These are phyloP conservation scores for Cheilosia scutellata DNA, from an alignment of 2,888 invertebrate species.

Conservation along the genomic window DNA sequence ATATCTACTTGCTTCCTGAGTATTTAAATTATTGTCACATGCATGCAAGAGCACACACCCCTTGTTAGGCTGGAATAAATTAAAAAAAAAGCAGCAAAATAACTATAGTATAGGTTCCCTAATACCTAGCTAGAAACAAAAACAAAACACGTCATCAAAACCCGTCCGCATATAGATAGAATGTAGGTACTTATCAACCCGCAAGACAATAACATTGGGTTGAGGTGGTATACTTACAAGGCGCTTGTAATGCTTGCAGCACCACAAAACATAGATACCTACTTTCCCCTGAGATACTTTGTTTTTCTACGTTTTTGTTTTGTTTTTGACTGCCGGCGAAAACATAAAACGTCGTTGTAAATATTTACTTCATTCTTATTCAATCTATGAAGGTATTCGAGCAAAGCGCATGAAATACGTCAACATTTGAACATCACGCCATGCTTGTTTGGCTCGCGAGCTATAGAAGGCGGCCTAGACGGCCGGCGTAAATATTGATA, in stretches of 20 bases:
- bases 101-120: neutral
- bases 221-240: slow-evolving; percentile 35
- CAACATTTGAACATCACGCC: slow-evolving; percentile 50
- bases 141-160: slow-evolving; percentile 27
- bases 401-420: slow-evolving; percentile 42
- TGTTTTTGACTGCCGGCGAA: slow-evolving; percentile 48
- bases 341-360: slow-evolving; percentile 46
- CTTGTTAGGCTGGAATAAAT: slow-evolving; percentile 18
- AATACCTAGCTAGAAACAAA: neutral
- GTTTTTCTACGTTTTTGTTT: slow-evolving; percentile 1
- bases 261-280: slow-evolving; percentile 2
- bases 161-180: slow-evolving; percentile 10
- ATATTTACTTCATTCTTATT: slow-evolving; percentile 64
- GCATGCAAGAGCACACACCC: slow-evolving; percentile 53
- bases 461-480: neutral
- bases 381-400: slow-evolving; percentile 13
- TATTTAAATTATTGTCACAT: slow-evolving; percentile 64
- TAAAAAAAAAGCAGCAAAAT: slow-evolving; percentile 12
- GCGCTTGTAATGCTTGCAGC: slow-evolving; percentile 3
- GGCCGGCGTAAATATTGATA: slow-evolving; percentile 10
- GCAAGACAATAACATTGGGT: slow-evolving; percentile 40
- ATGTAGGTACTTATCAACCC: slow-evolving; percentile 40
- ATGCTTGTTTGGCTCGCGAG: slow-evolving; percentile 34
- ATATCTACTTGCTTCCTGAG: slow-evolving; percentile 61
- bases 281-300: slow-evolving; percentile 27